Conservation (phyloP, 1,140 invertebrate species). For the Cydia pomonella region DNA sequence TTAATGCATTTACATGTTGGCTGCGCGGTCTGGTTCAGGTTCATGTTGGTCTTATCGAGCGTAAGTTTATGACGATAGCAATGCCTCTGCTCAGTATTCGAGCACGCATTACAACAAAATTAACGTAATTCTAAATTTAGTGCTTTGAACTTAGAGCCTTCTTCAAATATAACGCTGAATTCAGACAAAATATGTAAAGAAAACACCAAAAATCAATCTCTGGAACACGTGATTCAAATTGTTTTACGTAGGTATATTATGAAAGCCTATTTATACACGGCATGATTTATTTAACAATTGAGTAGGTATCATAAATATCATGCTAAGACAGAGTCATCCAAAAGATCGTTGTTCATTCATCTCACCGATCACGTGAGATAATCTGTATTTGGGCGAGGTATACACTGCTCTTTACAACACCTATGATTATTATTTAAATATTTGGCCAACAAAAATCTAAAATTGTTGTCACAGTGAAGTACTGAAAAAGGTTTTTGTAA, state of each 20-base stretch:
- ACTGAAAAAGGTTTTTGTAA: slow-evolving; percentile 37
- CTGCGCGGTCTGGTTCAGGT: too few species aligned
- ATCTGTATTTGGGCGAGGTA: not conserved
- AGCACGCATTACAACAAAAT: not conserved
- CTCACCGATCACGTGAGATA: not conserved
- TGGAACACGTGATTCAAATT: not conserved
- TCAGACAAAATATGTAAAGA: not conserved
- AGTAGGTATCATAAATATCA: not conserved
- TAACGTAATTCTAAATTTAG: not conserved
- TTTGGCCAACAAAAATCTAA: slow-evolving; percentile 55
- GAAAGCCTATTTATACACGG: not conserved
- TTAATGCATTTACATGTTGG: too few species aligned
- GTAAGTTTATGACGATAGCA: not conserved
- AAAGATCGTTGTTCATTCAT: not conserved
- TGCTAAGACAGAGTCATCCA: not conserved
- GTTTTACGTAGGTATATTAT: not conserved
- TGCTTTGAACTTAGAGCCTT: not conserved
- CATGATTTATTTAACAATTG: slow-evolving; percentile 1
- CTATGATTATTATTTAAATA: slow-evolving; percentile 39
- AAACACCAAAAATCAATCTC: not conserved
- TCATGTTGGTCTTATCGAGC: not conserved
- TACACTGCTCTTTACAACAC: not conserved
- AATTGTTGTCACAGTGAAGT: slow-evolving; percentile 52
- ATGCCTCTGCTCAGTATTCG: not conserved
- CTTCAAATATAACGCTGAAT: not conserved